phyloP scores from a whole-genome alignment of 1,140 invertebrate genomes.

The Drosophila seguyi region DNA sequence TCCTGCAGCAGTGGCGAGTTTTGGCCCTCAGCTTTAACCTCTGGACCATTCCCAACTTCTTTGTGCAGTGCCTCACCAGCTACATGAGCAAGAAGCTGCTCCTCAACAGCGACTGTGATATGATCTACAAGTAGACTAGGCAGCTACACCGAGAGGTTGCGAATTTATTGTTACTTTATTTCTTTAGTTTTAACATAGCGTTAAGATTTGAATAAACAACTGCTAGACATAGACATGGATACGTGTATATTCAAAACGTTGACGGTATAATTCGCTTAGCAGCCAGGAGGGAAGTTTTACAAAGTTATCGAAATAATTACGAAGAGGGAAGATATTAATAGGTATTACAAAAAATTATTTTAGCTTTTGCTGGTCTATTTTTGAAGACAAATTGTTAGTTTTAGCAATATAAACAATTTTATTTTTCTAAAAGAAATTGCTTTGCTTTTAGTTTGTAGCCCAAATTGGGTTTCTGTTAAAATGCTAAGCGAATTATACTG shows the following conservation, averaged over 20 bases:
- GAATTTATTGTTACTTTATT: slow-evolving; percentile 45
- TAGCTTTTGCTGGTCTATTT: too few species aligned
- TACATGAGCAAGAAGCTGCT: slow-evolving; percentile 74
- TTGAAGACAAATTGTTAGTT: not conserved
- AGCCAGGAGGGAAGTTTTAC: not conserved
- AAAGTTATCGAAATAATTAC: not conserved
- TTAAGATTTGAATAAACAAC: slow-evolving; percentile 68
- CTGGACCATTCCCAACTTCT: slow-evolving; percentile 78
- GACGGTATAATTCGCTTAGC: slow-evolving; percentile 8
- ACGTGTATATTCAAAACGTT: slow-evolving; percentile 26
- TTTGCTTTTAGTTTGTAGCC: not conserved
- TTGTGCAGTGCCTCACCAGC: slow-evolving; percentile 70
- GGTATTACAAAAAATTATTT: too few species aligned
- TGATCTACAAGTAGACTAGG: slow-evolving; percentile 76
- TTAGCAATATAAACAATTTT: not conserved
- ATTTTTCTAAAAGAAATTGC: not conserved
- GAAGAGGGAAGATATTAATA: too few species aligned
- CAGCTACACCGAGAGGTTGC: slow-evolving; percentile 57
- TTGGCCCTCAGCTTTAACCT: slow-evolving; percentile 66
- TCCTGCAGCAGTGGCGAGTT: slow-evolving; percentile 59
- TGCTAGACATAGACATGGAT: slow-evolving; percentile 59
- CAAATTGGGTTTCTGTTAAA: not conserved
- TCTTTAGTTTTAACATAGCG: slow-evolving; percentile 32
- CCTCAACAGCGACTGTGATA: slow-evolving; percentile 81
- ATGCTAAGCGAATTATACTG: slow-evolving; percentile 21